phyloP scores from a whole-genome alignment of 2,888 invertebrate species.

The Caenorhabditis drosophilae region DNA sequence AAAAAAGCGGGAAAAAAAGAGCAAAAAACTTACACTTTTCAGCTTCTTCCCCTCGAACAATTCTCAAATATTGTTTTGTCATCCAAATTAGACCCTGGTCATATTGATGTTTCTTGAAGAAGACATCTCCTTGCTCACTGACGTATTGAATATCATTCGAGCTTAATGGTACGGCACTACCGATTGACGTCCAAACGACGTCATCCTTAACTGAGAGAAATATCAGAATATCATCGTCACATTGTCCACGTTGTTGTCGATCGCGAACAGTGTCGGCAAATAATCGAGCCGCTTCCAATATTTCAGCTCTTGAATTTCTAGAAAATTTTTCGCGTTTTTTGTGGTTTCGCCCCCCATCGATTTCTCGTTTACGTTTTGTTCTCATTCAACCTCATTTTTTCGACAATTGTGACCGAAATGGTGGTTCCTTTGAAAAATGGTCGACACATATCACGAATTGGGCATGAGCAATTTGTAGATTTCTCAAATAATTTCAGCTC shows the following conservation, averaged over 20 bases:
- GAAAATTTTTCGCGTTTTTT: not conserved
- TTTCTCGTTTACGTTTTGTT: slow-evolving; percentile 25
- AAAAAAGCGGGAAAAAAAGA: not conserved
- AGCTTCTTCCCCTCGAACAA: slow-evolving; percentile 8
- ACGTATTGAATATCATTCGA: slow-evolving; percentile 10
- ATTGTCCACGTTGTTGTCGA: slow-evolving; percentile 41
- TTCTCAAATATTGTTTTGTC: slow-evolving; percentile 25
- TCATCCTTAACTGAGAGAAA: slow-evolving; percentile 38
- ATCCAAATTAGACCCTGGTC: slow-evolving; percentile 32
- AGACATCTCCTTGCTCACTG: slow-evolving; percentile 24
- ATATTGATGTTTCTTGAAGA: slow-evolving; percentile 28
- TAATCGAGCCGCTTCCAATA: slow-evolving; percentile 34
- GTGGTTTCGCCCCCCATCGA: no score
- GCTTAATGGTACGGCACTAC: slow-evolving; percentile 10
- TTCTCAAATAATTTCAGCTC: no score
- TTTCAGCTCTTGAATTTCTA: slow-evolving; percentile 8
- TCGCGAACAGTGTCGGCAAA: slow-evolving; percentile 40
- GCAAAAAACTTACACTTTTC: slow-evolving; percentile 4
- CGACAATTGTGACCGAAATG: slow-evolving; percentile 23
- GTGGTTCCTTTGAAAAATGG: slow-evolving; percentile 11
- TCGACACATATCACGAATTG: slow-evolving; percentile 3
- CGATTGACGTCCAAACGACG: slow-evolving; percentile 37
- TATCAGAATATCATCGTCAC: slow-evolving; percentile 45
- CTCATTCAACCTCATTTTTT: slow-evolving; percentile 21
- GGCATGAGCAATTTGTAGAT: not conserved